A percentile compares a stretch with the other conserved stretches of the same genome.
Conservation (phyloP, 1,140 invertebrate genomes). For the Drosophila varians region DNA sequence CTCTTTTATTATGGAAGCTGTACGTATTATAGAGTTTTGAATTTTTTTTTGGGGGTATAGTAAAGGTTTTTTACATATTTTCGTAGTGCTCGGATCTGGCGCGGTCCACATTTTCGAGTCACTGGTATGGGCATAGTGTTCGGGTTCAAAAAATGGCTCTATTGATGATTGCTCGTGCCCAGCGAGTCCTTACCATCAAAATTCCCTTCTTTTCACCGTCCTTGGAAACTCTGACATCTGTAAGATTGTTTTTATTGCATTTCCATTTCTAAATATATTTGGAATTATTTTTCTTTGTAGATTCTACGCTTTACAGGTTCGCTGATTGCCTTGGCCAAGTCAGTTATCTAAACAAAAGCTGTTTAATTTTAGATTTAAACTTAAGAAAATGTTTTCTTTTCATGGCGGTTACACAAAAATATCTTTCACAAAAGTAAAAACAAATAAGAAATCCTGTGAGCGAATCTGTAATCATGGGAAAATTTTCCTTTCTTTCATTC, state of each 20-base stretch:
- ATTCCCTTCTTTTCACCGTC: constrained; percentile 79
- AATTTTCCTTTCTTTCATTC: not conserved
- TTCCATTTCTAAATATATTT: not conserved
- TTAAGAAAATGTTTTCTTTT: not conserved
- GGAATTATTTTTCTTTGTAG: constrained; percentile 13
- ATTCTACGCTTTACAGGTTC: constrained; percentile 77
- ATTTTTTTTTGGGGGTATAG: too few species aligned
- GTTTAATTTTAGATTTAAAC: not conserved
- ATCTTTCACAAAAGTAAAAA: not conserved
- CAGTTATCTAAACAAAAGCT: constrained; percentile 41
- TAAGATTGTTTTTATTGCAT: constrained; percentile 4
- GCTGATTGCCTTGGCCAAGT: constrained; percentile 71
- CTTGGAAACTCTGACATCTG: constrained; percentile 63
- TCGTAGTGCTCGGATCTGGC: constrained; percentile 61
- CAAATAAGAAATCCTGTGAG: not conserved
- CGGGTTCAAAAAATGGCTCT: constrained; percentile 68
- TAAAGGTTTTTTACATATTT: too few species aligned
- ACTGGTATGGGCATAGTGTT: constrained; percentile 69
- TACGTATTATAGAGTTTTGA: constrained; percentile 6
- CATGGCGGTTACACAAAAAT: not conserved
- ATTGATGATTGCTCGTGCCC: constrained; percentile 63
- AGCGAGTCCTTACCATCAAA: constrained; percentile 59
- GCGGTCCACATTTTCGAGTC: constrained; percentile 44
- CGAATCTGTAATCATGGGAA: not conserved
- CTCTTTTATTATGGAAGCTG: constrained; percentile 67